Evolutionary conservation across 2,113 vertebrate genomes (phyloP), one percentile per base, ranked within the genome.

Genomic region (Zosterops pallidus): DNA sequence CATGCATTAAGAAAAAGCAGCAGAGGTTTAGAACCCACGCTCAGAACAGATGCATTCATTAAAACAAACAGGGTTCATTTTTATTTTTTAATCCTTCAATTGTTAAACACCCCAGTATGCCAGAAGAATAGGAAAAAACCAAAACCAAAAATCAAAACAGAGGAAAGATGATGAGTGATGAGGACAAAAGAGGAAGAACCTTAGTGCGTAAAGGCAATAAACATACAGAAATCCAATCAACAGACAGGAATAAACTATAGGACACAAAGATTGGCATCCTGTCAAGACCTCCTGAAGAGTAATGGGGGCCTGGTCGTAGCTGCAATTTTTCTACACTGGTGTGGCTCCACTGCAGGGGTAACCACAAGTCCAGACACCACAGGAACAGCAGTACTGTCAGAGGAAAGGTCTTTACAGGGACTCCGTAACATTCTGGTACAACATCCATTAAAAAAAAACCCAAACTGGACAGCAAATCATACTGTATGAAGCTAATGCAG

Each of bases 291-390:
- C 44, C 35, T 33, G 25, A 79, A 78, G 11, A 37, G 2, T 37
- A 64, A 64, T 0, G 0, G 26, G 15, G 6, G 16, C 15, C 13
- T 52, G 24, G 31, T 62, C 42, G 37, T 1, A 1, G 21, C 52
- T 62, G 53, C 53, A 76, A 4, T 47, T 57, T 31, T 84, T 29
- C 69, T 64, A 77, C 28, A 15, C 9, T 14, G 26, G 4, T 31
- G 24, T 9, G 12, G 49, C 52, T 60, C 24, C 41, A 52, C 26
- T 65, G 15, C 60, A 74, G 31, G 10, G 26, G n/a, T 21, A 71
- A 42, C 29, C 28, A 41, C 0, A 0, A 83, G 20, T 9, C 11
- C 20, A 68, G 33, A 68, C 44, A 20, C 41, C 28, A 31, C 37
- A 89, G 49, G 22, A 82, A 49, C 50, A 42, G 81, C 2, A 2